Conservation (phyloP, 2,888 invertebrate genomes). For the Tuberolachnus salignus region DNA sequence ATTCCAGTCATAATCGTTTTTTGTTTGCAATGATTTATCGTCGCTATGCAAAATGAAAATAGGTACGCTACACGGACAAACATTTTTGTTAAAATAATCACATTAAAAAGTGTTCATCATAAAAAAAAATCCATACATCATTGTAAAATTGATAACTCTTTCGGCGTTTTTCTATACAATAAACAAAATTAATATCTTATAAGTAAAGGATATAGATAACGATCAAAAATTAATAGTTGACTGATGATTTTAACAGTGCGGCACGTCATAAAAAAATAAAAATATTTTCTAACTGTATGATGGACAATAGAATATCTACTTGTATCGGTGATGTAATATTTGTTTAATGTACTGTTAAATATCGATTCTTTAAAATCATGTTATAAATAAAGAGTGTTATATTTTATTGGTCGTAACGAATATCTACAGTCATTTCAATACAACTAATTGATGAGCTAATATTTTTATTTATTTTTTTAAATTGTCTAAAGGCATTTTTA, state of each 20-base stretch:
- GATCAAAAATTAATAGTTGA: constrained; percentile 17
- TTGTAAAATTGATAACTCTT: neutral
- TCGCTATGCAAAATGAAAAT: too few species aligned
- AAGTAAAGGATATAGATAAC: neutral
- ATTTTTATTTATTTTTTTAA: too few species aligned
- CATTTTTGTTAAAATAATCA: neutral
- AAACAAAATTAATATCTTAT: constrained; percentile 26
- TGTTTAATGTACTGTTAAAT: neutral
- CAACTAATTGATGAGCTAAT: too few species aligned
- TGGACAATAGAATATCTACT: too few species aligned
- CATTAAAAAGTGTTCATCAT: neutral
- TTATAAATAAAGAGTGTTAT: too few species aligned
- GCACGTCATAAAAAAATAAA: neutral
- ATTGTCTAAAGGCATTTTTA: too few species aligned
- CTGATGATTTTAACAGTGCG: constrained; percentile 8
- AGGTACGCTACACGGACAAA: neutral
- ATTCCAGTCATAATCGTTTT: too few species aligned
- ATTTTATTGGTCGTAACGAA: too few species aligned
- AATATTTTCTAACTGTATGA: neutral
- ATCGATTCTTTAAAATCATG: too few species aligned
- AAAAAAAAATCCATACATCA: neutral
- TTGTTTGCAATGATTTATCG: too few species aligned
- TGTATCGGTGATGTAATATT: constrained; percentile 11
- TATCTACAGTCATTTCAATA: too few species aligned
- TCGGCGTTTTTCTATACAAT: neutral